These are phyloP conservation scores for Macrochelys suwanniensis DNA, from an alignment of 2,797 vertebrate species.

Conservation along the genomic window DNA sequence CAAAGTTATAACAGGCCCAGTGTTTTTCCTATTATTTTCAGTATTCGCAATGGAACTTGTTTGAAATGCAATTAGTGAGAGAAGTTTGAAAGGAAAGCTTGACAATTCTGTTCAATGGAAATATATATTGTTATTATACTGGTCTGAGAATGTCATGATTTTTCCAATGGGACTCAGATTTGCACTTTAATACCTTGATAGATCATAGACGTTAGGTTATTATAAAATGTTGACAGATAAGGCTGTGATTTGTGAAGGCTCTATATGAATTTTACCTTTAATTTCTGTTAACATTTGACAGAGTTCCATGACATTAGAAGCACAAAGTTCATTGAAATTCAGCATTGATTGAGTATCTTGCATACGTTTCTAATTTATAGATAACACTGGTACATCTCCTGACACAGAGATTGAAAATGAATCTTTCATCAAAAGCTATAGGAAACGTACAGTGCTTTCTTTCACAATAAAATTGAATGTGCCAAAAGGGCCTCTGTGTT, in stretches of 20 bases:
- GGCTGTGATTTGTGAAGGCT: constrained; percentile 78
- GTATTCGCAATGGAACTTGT: constrained; percentile 49
- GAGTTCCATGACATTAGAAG: constrained; percentile 78
- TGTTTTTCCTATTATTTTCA: constrained; percentile 56
- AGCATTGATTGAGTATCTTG: constrained; percentile 61
- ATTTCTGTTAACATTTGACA: constrained; percentile 83
- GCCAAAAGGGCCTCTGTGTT: constrained; percentile 53
- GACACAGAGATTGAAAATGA: constrained; percentile 79
- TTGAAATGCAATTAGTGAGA: constrained; percentile 76
- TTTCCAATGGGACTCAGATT: constrained; percentile 69
- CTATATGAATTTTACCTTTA: constrained; percentile 79
- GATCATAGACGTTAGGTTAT: constrained; percentile 76
- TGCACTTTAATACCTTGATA: constrained; percentile 72
- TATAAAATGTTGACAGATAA: constrained; percentile 81
- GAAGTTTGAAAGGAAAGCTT: constrained; percentile 73
- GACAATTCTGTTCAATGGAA: constrained; percentile 76
- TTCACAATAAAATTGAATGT: constrained; percentile 76
- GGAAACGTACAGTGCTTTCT: constrained; percentile 63
- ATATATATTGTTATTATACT: constrained; percentile 75
- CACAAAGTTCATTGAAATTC: constrained; percentile 81
- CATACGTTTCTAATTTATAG: constrained; percentile 77
- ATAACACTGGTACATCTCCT: constrained; percentile 77
- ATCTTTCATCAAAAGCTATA: constrained; percentile 68
- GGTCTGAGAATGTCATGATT: constrained; percentile 71
- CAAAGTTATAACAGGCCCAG: constrained; percentile 50